These are phyloP conservation scores for Harpagifer antarcticus DNA, from an alignment of 2,797 vertebrate genomes.

Conservation along the genomic window DNA sequence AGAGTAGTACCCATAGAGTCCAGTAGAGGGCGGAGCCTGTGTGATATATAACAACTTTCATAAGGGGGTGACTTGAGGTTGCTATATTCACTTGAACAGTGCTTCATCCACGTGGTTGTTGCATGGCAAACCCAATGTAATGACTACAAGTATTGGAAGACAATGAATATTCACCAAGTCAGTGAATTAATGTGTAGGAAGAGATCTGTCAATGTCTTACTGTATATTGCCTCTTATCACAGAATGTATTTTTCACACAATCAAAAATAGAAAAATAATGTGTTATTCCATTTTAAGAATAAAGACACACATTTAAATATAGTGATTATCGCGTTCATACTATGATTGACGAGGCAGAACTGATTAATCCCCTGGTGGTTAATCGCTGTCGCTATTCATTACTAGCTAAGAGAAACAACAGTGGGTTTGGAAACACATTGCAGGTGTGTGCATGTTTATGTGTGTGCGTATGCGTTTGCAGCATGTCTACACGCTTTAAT, in stretches of 20 bases:
- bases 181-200: neutral
- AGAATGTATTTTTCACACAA: no score
- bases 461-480: neutral
- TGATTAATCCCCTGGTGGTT: slow-evolving; percentile 13
- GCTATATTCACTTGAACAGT: no score
- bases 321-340: slow-evolving; percentile 1
- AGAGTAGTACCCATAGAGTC: no score
- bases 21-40: no score
- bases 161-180: neutral
- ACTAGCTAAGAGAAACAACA: slow-evolving; percentile 1
- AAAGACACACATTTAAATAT: slow-evolving; percentile 6
- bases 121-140: neutral
- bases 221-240: no score
- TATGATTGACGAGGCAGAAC: slow-evolving; percentile 18
- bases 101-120: neutral
- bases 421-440: slow-evolving; percentile 2
- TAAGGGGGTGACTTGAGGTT: no score
- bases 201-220: neutral
- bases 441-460: slow-evolving; percentile 3
- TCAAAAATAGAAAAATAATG: no score
- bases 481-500: slow-evolving; percentile 20
- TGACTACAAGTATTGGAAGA: neutral
- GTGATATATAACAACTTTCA: no score
- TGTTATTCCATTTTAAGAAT: neutral
- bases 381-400: slow-evolving; percentile 25